Conservation (phyloP, 2,113 vertebrate species). For the Hippopotamus amphibius region DNA sequence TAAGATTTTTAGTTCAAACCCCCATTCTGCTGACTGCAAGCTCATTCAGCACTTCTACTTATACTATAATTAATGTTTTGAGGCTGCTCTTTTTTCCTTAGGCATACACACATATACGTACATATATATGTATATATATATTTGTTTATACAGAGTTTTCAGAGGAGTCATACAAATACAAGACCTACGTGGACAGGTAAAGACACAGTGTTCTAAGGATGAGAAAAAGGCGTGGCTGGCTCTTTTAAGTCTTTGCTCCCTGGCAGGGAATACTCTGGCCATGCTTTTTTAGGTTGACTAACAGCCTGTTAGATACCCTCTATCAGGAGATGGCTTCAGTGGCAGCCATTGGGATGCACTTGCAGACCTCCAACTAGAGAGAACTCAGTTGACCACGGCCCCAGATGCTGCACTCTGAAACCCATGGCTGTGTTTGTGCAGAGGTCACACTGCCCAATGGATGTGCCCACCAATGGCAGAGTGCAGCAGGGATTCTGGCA, state of each 20-base stretch:
- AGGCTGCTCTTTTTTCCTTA: background rate
- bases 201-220: background rate
- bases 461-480: too few relatives aligned
- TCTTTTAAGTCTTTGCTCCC: conserved; percentile 38
- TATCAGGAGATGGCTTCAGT: background rate
- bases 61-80: background rate
- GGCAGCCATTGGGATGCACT: too few relatives aligned
- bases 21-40: background rate
- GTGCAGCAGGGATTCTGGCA: background rate
- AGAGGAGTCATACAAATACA: background rate
- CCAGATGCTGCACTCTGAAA: background rate
- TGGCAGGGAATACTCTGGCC: background rate
- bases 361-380: background rate
- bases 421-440: too few relatives aligned
- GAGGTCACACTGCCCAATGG: background rate
- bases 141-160: background rate
- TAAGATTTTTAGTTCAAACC: conserved; percentile 6
- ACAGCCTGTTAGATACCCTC: background rate
- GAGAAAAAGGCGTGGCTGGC: background rate
- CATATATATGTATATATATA: background rate
- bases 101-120: background rate
- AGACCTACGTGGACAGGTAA: background rate
- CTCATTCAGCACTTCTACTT: background rate
- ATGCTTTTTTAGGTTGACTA: background rate
- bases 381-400: background rate